Base-by-base conservation (phyloP, 2,888 invertebrate species). In the Trisateles emortualis region DNA sequence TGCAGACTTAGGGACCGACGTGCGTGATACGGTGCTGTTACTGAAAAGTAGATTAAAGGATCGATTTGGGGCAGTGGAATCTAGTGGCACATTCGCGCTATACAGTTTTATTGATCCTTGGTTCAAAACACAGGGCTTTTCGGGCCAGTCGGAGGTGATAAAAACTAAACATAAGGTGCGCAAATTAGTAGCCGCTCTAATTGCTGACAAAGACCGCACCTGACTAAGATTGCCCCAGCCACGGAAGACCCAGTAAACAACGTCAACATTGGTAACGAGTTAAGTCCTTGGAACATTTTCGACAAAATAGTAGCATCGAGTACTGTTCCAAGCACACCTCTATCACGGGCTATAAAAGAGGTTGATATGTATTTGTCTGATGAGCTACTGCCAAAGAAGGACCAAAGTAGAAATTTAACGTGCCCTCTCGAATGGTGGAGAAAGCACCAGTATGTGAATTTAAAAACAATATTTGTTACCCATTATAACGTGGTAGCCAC, bases 361-460 rank as follows among this genome's bases (percentile, higher is more conserved):
- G 51, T 65, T 26, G 58, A 66, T 16, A 62, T 52, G 51, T 65
- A 62, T 29, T 39, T 62, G 9, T 19, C 50, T 0, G 59, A 61
- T 22, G 57, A 59, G 11, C 0, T 52, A 24, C 39, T 62, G 5
- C 55, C 49, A 8, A 14, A 50, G n/a, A 55, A 50, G 39, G 33
- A 35, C 33, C 5, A 4, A 3, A 13, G 10, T 3, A 56, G 54
- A 13, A 16, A 38, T 9, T 52, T 30, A 33, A 59, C 45, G 10
- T 46, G 51, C 16, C 59, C 52, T 0, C 11, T 47, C 6, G 40
- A 52, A 33, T 59, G 59, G 59, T 59, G 55, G 55, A 45, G 42
- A 26, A 48, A 42, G 0, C 40, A 48, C 14, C 40, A 39, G 40
- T 48, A 47, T 6, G 39, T 39, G 2, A 17, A 47, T 39, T 17